These are phyloP conservation scores for Caenorhabditis becei DNA, from an alignment of 2,888 invertebrate genomes.

Conservation along the genomic window DNA sequence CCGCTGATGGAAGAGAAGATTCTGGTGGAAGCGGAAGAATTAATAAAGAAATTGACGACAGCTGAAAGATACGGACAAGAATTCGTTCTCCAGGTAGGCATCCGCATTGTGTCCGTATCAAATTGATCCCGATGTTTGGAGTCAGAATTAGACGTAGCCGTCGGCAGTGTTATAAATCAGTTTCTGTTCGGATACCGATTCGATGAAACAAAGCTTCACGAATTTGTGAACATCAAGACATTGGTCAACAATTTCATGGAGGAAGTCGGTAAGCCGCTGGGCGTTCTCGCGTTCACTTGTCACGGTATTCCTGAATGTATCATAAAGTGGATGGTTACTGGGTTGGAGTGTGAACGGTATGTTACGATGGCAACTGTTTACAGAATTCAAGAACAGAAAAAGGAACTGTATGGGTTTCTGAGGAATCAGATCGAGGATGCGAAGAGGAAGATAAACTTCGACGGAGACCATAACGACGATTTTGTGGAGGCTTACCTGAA, in stretches of 20 bases:
- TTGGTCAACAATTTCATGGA: slow-evolving; percentile 49
- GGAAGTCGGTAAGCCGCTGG: slow-evolving; percentile 48
- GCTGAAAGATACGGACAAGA: slow-evolving; percentile 1
- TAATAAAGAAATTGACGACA: slow-evolving; percentile 25
- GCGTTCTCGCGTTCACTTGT: slow-evolving; percentile 49
- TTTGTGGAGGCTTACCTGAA: slow-evolving; percentile 67
- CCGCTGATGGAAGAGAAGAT: slow-evolving; percentile 59
- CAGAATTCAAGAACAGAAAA: slow-evolving; percentile 47
- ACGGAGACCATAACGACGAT: slow-evolving; percentile 52
- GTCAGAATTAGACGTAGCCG: slow-evolving; percentile 42
- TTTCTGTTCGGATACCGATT: slow-evolving; percentile 53
- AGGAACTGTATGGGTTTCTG: slow-evolving; percentile 36
- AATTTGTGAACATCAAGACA: slow-evolving; percentile 38
- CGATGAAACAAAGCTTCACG: slow-evolving; percentile 39
- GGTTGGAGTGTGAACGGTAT: too few species aligned
- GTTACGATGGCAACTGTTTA: too few species aligned
- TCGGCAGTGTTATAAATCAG: slow-evolving; percentile 52
- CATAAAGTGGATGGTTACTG: slow-evolving; percentile 38
- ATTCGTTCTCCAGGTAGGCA: slow-evolving; percentile 37
- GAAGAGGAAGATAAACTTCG: slow-evolving; percentile 32
- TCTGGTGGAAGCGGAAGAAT: slow-evolving; percentile 42
- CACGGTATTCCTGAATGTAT: slow-evolving; percentile 44
- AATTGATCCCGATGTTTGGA: background rate
- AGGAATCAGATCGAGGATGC: slow-evolving; percentile 24
- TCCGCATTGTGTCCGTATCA: background rate